Evolutionary conservation across 1,140 invertebrate species (phyloP), one percentile per base, ranked within the genome.

Genomic region (Heliconius nattereri): DNA sequence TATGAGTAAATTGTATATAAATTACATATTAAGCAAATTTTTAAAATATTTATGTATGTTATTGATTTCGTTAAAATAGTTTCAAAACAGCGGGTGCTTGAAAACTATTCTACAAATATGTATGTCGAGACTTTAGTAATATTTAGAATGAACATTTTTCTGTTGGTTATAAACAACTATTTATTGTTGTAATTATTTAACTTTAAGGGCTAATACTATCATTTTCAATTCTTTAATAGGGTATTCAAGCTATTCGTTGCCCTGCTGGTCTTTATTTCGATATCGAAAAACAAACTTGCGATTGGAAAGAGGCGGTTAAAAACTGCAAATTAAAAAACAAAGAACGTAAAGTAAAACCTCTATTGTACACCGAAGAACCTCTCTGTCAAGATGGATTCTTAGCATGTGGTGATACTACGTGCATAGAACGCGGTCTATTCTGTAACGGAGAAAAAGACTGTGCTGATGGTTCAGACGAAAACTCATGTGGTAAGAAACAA

Each of bases 261-360:
- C 98, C 98, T 23, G 98, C 98, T 74, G 98, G 98, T 93, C 95
- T 99, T 78, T 98, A 97, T 90, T 99, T 99, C 94, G 98, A 99
- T 90, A 98, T 99, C 86, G 98, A 99, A 88, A 98, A 98, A 92
- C 98, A 99, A 94, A 99, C 98, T 5, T 99, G 98, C 90, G 98
- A 99, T 90, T 99, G 98, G 98, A 99, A 98, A 91, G 97, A 97
- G 81, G 96, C 98, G 3, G 98, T 99, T 0, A 98, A 98, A 91
- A 99, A 99, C 91, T 99, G 98, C 94, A 98, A 98, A 87, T 93
- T 97, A 87, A 98, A 98, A 95, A 98, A 97, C 93, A 98, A 98
- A 91, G 98, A 98, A 89, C 96, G 97, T 79, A 98, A 98, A 91
- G 96, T 97, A 19, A 98, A 98, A 91, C 98, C 98, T 76, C 95